Percentiles rank a stretch among this genome's conserved stretches.
Evolutionary conservation across 2,797 vertebrate genomes (phyloP).

Genomic region (Anisognathus igniventris): DNA sequence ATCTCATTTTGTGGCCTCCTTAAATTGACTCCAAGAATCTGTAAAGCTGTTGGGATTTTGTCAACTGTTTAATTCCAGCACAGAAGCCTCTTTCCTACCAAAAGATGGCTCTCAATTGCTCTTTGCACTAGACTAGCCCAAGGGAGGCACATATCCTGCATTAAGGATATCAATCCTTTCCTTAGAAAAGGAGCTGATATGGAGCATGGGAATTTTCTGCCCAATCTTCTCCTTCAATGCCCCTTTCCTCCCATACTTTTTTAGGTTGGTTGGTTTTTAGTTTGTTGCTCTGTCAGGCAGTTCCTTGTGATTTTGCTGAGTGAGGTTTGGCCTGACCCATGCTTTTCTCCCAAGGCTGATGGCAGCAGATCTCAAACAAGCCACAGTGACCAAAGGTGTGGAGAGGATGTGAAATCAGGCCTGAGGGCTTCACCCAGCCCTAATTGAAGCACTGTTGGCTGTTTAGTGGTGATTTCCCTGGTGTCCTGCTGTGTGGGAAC

Average conservation of each 20-base stretch:
- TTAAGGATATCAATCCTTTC: slow-evolving; percentile 25
- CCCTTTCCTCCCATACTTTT: neutral
- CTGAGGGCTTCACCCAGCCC: neutral
- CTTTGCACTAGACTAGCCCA: slow-evolving; percentile 45
- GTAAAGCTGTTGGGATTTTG: slow-evolving; percentile 50
- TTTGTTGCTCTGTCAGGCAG: neutral
- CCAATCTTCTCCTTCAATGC: neutral
- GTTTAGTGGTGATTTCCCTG: slow-evolving; percentile 8
- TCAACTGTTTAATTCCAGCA: slow-evolving; percentile 46
- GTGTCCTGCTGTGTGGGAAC: neutral
- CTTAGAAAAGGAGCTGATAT: neutral
- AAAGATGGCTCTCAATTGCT: slow-evolving; percentile 36
- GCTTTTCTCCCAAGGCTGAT: neutral
- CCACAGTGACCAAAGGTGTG: neutral
- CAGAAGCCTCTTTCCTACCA: slow-evolving; percentile 30
- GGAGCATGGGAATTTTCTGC: neutral
- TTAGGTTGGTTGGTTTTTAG: neutral
- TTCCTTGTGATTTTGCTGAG: neutral
- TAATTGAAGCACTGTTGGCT: neutral
- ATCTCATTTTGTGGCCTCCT: slow-evolving; percentile 46
- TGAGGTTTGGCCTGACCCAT: neutral
- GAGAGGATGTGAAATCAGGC: neutral
- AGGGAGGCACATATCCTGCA: slow-evolving; percentile 35
- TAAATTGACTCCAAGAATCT: slow-evolving; percentile 34
- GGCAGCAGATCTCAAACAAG: neutral